These are phyloP conservation scores for Acrobasis suavella DNA, from an alignment of 2,888 invertebrate genomes.

Conservation along the genomic window DNA sequence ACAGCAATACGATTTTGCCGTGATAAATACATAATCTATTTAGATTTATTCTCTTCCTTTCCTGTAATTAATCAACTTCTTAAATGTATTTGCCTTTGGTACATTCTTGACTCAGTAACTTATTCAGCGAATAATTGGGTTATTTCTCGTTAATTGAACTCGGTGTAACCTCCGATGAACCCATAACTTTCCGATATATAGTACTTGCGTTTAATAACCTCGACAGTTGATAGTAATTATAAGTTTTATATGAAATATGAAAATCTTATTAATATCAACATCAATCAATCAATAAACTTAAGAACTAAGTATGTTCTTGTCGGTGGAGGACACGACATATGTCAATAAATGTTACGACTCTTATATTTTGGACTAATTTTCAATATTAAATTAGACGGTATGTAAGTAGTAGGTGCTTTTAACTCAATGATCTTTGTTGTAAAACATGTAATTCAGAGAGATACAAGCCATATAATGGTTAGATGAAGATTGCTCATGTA, in stretches of 20 bases:
- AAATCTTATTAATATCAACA: too few species aligned
- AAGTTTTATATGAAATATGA: too few species aligned
- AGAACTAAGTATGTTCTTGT: too few species aligned
- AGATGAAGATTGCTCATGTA: slow-evolving; percentile 7
- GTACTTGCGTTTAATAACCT: not conserved
- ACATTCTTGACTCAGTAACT: slow-evolving; percentile 1
- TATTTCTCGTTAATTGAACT: not conserved
- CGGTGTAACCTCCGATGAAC: not conserved
- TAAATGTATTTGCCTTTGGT: slow-evolving; percentile 1
- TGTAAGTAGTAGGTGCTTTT: too few species aligned
- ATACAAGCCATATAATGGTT: not conserved
- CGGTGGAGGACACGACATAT: too few species aligned
- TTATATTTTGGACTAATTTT: too few species aligned
- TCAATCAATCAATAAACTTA: too few species aligned
- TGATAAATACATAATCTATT: slow-evolving; percentile 35
- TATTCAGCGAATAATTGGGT: slow-evolving; percentile 1
- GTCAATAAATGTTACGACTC: too few species aligned
- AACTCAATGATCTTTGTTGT: too few species aligned
- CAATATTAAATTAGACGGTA: too few species aligned
- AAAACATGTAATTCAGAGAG: not conserved
- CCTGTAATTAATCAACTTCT: slow-evolving; percentile 34
- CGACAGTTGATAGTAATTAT: not conserved
- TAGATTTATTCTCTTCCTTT: slow-evolving; percentile 24
- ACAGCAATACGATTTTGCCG: slow-evolving; percentile 4
- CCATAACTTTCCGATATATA: not conserved